phyloP scores from a whole-genome alignment of 2,113 vertebrate genomes.

The Hydropotes inermis region DNA sequence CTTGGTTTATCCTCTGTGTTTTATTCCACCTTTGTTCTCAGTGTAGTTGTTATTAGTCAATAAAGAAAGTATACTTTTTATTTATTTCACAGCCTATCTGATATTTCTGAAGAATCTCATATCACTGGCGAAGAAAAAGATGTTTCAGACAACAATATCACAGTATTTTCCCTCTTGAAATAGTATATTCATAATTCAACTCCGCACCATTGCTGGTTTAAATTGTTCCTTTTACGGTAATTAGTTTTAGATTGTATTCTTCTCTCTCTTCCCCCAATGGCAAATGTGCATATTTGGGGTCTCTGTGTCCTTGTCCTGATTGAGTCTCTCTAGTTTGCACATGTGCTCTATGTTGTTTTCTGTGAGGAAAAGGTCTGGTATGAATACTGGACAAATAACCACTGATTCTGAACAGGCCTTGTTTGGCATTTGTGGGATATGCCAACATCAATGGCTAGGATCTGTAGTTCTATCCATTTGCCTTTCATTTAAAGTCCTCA shows the following conservation, averaged over 20 bases:
- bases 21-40: not conserved
- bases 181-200: not conserved
- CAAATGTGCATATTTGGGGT: not conserved
- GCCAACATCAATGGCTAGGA: not conserved
- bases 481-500: not conserved
- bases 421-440: not conserved
- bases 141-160: not conserved
- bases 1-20: not conserved
- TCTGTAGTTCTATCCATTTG: not conserved
- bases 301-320: not conserved
- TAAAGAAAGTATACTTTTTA: not conserved
- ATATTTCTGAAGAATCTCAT: not conserved
- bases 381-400: not conserved
- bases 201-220: not conserved
- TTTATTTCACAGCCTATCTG: not conserved
- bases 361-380: not conserved
- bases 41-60: not conserved
- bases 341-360: not conserved
- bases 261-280: not conserved
- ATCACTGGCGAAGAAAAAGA: not conserved
- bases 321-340: not conserved
- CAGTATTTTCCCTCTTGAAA: not conserved
- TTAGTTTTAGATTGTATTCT: not conserved
- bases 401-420: not conserved
- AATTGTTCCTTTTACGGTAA: not conserved